phyloP scores from a whole-genome alignment of 2,888 invertebrate species.

The Callosobruchus maculatus region DNA sequence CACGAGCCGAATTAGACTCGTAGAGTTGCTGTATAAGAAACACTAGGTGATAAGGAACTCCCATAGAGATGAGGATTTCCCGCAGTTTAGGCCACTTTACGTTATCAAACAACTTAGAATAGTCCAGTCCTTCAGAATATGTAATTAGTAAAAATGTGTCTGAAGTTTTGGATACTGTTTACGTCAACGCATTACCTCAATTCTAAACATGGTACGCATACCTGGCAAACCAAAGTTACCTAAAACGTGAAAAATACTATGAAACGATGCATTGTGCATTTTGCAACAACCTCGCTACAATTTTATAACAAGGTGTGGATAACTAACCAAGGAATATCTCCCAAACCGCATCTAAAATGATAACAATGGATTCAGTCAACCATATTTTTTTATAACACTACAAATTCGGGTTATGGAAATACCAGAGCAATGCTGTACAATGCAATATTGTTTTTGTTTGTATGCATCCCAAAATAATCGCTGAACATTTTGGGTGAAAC shows the following conservation, averaged over 20 bases:
- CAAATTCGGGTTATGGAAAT: background rate
- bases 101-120: too few relatives aligned
- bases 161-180: background rate
- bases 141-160: too few relatives aligned
- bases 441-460: background rate
- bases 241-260: background rate
- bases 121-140: too few relatives aligned
- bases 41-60: too few relatives aligned
- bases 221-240: background rate
- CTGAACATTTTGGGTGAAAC: background rate
- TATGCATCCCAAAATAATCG: background rate
- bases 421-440: background rate
- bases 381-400: background rate
- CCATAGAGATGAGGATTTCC: too few relatives aligned
- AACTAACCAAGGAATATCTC: background rate
- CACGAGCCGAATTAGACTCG: too few relatives aligned
- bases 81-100: too few relatives aligned
- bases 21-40: too few relatives aligned
- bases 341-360: background rate
- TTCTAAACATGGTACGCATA: background rate
- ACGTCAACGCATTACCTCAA: background rate
- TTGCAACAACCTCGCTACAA: background rate
- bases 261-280: background rate
- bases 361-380: background rate
- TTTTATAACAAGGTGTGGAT: background rate